Evolutionary conservation across 1,140 invertebrate species (phyloP), one percentile per base, ranked within the genome.

Genomic region (Pararge aegeria): DNA sequence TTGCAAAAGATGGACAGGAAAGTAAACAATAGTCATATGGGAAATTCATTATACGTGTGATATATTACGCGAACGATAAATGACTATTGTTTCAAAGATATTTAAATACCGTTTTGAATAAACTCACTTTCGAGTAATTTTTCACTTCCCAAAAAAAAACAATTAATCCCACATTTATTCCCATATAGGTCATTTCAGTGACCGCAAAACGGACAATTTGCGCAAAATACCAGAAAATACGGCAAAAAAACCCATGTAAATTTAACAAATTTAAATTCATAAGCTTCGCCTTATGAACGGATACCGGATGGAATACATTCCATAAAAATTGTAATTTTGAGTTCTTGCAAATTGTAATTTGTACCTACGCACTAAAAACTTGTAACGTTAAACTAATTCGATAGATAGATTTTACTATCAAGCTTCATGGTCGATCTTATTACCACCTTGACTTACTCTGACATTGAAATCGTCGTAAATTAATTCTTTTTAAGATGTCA

Each of bases 211-310:
- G 19, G 7, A 46, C 18, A 20, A 20, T 46, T 18, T 46, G 42
- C 42, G 42, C 16, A 42, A 42, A 16, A 12, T 20, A 12, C 20
- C 42, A 46, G 6, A 40, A 16, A 46, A 46, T 46, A 20, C 16
- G 42, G 18, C 42, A n/a, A n/a, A 46, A 46, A 46, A 46, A 46
- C 42, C 42, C 42, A 46, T 16, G 3, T 46, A 20, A 20, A 46
- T 20, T n/a, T n/a, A n/a, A 9, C 19, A 4, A 19, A 21, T 18
- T 42, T 18, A 46, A 20, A 19, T 15, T 42, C 19, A 0, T 20
- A 46, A 20, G 18, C 19, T 12, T 46, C 16, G n/a, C 4, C 42
- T 0, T n/a, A 46, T 46, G 42, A 19, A 46, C 42, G 42, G 42
- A 46, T 46, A 46, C 42, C 4, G 10, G 18, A 20, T 0, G 42